Conservation (phyloP, 2,113 vertebrate species). For the Boulengeromyrus knoepffleri region DNA sequence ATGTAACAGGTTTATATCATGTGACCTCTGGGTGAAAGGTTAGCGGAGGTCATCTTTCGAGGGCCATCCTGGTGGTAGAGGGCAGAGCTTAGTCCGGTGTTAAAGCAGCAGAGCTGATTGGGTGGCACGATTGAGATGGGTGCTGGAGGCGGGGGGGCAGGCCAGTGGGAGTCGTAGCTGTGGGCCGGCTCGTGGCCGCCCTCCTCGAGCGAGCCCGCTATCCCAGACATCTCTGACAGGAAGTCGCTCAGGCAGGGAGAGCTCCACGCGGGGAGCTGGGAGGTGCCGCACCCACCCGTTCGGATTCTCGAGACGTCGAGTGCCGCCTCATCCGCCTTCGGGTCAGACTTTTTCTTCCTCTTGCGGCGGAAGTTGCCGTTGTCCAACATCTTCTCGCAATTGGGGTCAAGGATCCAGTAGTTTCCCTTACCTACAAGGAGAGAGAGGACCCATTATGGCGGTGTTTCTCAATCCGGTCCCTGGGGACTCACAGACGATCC, state of each 20-base stretch:
- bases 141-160: slow-evolving; percentile 60
- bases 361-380: slow-evolving; percentile 92
- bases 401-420: slow-evolving; percentile 93
- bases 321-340: slow-evolving; percentile 27
- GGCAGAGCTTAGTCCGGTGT: slow-evolving; percentile 54
- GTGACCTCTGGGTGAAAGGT: neutral
- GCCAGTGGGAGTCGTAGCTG: slow-evolving; percentile 61
- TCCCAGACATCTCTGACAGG: slow-evolving; percentile 67
- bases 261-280: slow-evolving; percentile 40
- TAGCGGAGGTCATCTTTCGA: neutral
- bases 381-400: slow-evolving; percentile 96
- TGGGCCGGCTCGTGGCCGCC: slow-evolving; percentile 45
- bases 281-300: slow-evolving; percentile 34
- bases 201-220: slow-evolving; percentile 60
- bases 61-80: slow-evolving; percentile 65
- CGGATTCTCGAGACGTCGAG: slow-evolving; percentile 39
- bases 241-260: slow-evolving; percentile 66
- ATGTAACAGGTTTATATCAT: neutral
- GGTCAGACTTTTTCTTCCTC: slow-evolving; percentile 82
- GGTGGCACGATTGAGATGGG: slow-evolving; percentile 44
- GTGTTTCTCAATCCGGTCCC: neutral
- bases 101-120: slow-evolving; percentile 68
- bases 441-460: neutral
- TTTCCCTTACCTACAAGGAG: slow-evolving; percentile 83
- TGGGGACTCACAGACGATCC: neutral